Evolutionary conservation across 2,888 invertebrate genomes (phyloP).

Genomic region (Chrysolina haemoptera): DNA sequence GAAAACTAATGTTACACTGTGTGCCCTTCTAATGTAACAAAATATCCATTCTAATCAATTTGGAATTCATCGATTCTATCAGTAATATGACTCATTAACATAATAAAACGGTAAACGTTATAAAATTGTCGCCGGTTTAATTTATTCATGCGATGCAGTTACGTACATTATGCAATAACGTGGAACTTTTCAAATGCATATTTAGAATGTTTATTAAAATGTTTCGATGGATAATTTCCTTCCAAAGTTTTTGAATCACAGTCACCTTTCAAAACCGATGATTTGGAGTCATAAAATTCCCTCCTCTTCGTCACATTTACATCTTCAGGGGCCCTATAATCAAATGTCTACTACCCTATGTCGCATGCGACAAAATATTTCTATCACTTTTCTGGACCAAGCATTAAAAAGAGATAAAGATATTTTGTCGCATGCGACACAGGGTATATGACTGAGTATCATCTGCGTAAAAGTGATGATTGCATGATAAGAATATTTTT

Average conservation of each 20-base stretch:
- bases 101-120: slow-evolving; percentile 5
- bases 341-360: too few relatives aligned
- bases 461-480: too few relatives aligned
- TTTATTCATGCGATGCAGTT: not conserved
- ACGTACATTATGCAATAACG: slow-evolving; percentile 2
- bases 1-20: not conserved
- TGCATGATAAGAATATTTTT: too few relatives aligned
- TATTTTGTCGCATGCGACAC: too few relatives aligned
- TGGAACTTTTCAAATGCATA: not conserved
- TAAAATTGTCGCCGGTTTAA: not conserved
- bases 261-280: too few relatives aligned
- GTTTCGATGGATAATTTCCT: not conserved
- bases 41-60: slow-evolving; percentile 5
- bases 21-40: slow-evolving; percentile 16
- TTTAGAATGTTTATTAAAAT: not conserved
- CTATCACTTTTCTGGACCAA: too few relatives aligned
- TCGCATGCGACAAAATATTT: too few relatives aligned
- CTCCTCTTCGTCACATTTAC: too few relatives aligned
- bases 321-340: too few relatives aligned
- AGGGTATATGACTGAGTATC: too few relatives aligned
- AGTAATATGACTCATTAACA: not conserved
- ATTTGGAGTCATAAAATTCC: too few relatives aligned
- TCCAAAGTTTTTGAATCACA: not conserved
- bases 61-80: slow-evolving; percentile 5
- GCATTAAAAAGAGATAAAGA: too few relatives aligned